Evolutionary conservation across 2,797 vertebrate species (phyloP).

Genomic region (Typhlichthys subterraneus): DNA sequence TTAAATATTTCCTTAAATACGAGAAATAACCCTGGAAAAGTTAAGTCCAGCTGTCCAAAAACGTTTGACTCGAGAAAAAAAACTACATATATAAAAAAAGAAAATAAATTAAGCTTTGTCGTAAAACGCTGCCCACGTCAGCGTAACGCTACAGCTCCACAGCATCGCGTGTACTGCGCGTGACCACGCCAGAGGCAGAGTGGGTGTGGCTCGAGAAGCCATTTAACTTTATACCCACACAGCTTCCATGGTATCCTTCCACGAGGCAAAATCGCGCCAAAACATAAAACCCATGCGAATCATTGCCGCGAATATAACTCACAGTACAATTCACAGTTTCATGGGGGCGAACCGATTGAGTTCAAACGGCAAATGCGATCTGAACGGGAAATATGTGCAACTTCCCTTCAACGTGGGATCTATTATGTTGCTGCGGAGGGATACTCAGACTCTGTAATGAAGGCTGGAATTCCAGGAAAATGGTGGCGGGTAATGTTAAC

Average conservation of each 20-base stretch:
- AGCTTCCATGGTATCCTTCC: slow-evolving; percentile 43
- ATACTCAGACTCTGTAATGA: slow-evolving; percentile 14
- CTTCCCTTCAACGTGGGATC: background rate
- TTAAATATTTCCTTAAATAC: background rate
- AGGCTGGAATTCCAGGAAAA: slow-evolving; percentile 72
- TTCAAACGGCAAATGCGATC: background rate
- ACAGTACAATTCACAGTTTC: rapidly evolving
- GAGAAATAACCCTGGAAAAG: background rate
- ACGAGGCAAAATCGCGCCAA: slow-evolving; percentile 76
- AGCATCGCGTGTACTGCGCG: background rate
- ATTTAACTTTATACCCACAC: slow-evolving; percentile 42
- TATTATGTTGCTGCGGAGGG: slow-evolving; percentile 61
- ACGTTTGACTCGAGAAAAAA: background rate
- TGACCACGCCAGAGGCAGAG: slow-evolving; percentile 37
- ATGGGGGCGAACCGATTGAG: rapidly evolving
- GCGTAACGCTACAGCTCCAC: background rate
- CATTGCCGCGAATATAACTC: rapidly evolving
- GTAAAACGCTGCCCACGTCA: no score
- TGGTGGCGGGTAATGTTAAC: slow-evolving; percentile 59
- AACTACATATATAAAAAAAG: no score
- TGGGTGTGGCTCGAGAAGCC: slow-evolving; percentile 70
- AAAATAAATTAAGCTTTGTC: no score
- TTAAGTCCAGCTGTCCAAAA: background rate
- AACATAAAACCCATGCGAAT: slow-evolving; percentile 12
- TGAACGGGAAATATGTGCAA: rapidly evolving